These are phyloP conservation scores for Parelbella ahira DNA, from an alignment of 2,888 invertebrate genomes.

Conservation along the genomic window DNA sequence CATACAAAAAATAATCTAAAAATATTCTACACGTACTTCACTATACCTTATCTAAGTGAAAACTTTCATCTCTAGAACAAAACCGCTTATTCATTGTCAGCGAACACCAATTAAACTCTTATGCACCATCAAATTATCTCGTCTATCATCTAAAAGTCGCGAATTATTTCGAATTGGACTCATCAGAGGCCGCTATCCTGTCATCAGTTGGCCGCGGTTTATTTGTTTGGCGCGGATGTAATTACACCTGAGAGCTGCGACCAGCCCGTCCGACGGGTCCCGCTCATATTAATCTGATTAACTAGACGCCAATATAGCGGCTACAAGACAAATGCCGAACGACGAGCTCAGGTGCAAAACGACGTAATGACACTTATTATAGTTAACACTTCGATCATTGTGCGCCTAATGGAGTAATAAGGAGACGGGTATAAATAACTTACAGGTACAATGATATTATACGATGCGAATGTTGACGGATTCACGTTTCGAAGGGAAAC, in stretches of 20 bases:
- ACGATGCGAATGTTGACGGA: no score
- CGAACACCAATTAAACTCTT: conserved; percentile 23
- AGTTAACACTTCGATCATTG: conserved; percentile 28
- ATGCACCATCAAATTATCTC: conserved; percentile 25
- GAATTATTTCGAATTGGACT: conserved; percentile 36
- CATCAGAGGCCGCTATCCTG: conserved; percentile 44
- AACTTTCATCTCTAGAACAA: conserved; percentile 16
- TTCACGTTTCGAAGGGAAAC: no score
- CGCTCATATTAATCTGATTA: conserved; percentile 66
- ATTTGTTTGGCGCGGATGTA: conserved; percentile 63
- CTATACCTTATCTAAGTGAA: no score
- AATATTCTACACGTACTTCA: no score
- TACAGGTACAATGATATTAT: background rate
- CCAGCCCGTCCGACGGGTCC: conserved; percentile 55
- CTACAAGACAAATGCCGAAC: conserved; percentile 36
- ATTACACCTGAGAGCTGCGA: conserved; percentile 57
- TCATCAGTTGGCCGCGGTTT: conserved; percentile 56
- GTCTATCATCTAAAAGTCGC: conserved; percentile 27
- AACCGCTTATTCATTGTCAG: conserved; percentile 19
- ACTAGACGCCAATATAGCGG: conserved; percentile 45
- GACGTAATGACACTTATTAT: conserved; percentile 1
- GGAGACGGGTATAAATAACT: background rate
- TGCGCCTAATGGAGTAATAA: conserved; percentile 20
- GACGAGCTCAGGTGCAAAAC: conserved; percentile 25
- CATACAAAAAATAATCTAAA: no score